Base-by-base conservation (phyloP, 2,888 invertebrate species). In the Drosophila ezoana region DNA sequence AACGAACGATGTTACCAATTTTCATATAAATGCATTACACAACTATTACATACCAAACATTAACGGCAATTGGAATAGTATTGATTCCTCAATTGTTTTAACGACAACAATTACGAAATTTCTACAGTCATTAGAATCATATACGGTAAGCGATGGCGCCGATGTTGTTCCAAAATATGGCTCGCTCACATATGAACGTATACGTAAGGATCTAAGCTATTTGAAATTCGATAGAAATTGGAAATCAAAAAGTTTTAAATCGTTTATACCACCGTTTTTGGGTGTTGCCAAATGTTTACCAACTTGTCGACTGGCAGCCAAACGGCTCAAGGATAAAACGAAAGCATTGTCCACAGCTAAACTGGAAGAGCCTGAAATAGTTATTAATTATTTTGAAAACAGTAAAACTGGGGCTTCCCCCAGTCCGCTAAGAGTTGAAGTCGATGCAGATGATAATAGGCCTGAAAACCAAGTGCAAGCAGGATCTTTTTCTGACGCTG, bases 21-120 rank as follows among this genome's bases (percentile, higher is more conserved):
- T 92, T 74, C 93, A 94, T 71, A 93, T 95, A 61, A 92, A 93
- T 67, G 93, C 93, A 60, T 91, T 94, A 60, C 94, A 94, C 90
- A 92, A 94, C 89, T 92, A 91, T 41, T 92, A 90, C 71, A 91
- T 94, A 75, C 93, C 94, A 52, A 94, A 94, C 68, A 92, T 95
- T 51, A 95, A 95, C 90, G 95, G 94, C 74, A 94, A 94, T 66
- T 93, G 93, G 92, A 18, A 90, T 76, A 76, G 73, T 92, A 90
- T 92, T 28, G 68, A 81, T 47, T 57, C 63, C 4, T 37, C 92
- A 4, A 45, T 59, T 16, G n/a, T 18, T 3, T n/a, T 56, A 10
- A 40, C 54, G 23, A 43, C 60, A 8, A 45, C 28, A 11, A 9
- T 64, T 35, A 48, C 41, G 5, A 58, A 65, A 5, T 40, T 67